Conservation (phyloP, 2,797 vertebrate genomes). For the Lemur catta region DNA sequence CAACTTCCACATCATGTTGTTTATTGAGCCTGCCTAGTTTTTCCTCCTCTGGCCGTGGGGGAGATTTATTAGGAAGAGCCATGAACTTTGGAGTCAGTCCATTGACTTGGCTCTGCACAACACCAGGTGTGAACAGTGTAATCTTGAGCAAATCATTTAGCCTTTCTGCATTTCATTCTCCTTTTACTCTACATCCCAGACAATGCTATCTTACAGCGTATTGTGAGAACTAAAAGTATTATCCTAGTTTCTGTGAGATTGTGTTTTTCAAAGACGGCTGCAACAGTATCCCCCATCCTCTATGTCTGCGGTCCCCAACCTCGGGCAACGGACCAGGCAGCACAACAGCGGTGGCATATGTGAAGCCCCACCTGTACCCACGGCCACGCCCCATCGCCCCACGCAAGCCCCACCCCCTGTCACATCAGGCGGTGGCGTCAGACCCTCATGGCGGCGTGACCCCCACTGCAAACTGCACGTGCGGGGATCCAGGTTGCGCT, state of each 20-base stretch:
- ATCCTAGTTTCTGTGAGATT: not conserved
- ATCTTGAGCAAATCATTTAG: not conserved
- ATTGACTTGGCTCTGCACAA: not conserved
- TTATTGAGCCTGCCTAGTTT: not conserved
- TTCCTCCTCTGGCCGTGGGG: not conserved
- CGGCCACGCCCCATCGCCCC: too few relatives aligned
- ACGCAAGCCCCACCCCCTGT: too few relatives aligned
- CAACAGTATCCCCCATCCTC: not conserved
- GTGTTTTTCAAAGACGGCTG: not conserved
- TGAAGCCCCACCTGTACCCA: too few relatives aligned
- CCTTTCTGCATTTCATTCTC: not conserved
- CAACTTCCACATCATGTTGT: not conserved
- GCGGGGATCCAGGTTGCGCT: too few relatives aligned
- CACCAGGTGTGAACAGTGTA: not conserved
- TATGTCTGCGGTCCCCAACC: too few relatives aligned
- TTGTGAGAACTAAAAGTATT: not conserved
- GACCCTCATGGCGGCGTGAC: too few relatives aligned
- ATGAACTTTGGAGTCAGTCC: not conserved
- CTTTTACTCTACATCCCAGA: not conserved
- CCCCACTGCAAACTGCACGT: too few relatives aligned
- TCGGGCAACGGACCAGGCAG: rapidly evolving
- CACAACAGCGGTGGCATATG: too few relatives aligned
- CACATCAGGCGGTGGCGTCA: too few relatives aligned
- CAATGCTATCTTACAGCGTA: not conserved
- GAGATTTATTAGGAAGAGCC: not conserved